Conservation (phyloP, 2,797 vertebrate genomes). For the Muscicapa comitata region DNA sequence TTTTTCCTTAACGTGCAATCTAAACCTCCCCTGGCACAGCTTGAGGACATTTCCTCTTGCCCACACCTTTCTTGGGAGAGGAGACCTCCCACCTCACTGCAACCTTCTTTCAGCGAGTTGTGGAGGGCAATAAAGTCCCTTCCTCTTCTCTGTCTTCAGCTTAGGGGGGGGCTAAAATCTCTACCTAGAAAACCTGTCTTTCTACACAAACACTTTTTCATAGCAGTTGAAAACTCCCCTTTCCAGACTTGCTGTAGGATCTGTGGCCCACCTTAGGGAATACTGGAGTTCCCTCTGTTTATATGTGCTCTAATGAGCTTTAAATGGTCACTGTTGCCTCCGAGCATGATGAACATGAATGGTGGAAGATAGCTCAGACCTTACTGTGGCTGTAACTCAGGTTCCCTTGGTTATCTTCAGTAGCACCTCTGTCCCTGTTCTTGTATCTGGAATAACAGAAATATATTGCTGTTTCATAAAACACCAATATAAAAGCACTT, state of each 20-base stretch:
- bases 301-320: background rate
- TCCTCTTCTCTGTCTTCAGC: background rate
- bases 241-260: background rate
- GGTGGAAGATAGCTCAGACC: background rate
- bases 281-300: background rate
- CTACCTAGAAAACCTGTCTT: background rate
- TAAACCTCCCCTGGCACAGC: background rate
- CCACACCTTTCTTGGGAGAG: background rate
- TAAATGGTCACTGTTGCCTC: background rate
- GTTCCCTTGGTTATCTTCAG: background rate
- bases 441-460: background rate
- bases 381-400: background rate
- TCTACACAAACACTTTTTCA: background rate
- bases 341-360: background rate
- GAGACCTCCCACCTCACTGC: accelerated
- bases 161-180: background rate
- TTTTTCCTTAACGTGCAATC: background rate
- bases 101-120: background rate
- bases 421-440: background rate
- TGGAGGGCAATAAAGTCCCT: background rate
- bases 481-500: background rate
- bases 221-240: background rate
- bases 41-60: background rate
- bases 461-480: background rate
- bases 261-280: background rate